Evolutionary conservation across 1,140 invertebrate species (phyloP).

Genomic region (Brachionus paranguensis): DNA sequence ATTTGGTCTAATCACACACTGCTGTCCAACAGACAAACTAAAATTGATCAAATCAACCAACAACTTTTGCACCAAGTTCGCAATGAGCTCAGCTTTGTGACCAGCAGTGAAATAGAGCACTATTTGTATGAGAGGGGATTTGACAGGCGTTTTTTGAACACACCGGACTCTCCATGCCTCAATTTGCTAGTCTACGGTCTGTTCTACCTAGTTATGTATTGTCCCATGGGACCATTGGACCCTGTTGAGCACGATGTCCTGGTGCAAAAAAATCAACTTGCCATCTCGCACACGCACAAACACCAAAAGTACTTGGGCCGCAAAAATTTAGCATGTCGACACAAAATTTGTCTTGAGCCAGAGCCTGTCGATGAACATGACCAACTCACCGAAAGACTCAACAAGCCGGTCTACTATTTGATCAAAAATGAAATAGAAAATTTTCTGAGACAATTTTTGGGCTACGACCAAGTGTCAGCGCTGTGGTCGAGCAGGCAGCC

Average conservation of each 20-base stretch:
- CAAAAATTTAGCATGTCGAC: not conserved
- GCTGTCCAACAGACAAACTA: not conserved
- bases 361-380: not conserved
- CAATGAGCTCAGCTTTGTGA: not conserved
- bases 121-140: not conserved
- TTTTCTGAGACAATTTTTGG: not conserved
- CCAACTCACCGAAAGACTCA: not conserved
- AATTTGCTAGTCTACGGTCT: not conserved
- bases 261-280: not conserved
- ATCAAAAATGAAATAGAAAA: constrained; percentile 18
- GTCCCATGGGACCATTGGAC: not conserved
- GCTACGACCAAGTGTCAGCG: not conserved
- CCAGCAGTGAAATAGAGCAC: not conserved
- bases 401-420: not conserved
- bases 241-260: not conserved
- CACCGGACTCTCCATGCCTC: not conserved
- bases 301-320: not conserved
- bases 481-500: not conserved
- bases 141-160: not conserved
- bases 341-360: not conserved
- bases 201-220: not conserved
- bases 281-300: not conserved
- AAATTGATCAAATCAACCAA: not conserved
- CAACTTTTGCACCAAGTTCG: not conserved
- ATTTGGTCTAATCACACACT: not conserved